phyloP scores from a whole-genome alignment of 2,113 vertebrate species.

The Cephalopterus ornatus region DNA sequence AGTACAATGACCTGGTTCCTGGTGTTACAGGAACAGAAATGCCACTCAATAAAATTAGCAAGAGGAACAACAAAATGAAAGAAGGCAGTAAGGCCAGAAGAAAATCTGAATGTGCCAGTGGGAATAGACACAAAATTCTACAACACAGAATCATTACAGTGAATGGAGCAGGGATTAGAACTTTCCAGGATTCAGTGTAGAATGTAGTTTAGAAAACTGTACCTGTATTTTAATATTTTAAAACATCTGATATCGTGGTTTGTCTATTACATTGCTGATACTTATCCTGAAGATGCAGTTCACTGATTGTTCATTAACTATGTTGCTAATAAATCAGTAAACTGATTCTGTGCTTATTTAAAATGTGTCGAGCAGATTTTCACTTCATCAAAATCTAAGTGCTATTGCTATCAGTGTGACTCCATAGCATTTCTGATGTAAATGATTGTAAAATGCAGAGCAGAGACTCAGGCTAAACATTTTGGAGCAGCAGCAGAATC shows the following conservation, averaged over 20 bases:
- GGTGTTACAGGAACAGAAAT: not conserved
- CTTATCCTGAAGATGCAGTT: not conserved
- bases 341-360: not conserved
- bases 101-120: not conserved
- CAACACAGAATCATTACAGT: not conserved
- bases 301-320: not conserved
- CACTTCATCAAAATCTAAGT: not conserved
- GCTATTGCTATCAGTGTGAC: not conserved
- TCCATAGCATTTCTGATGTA: not conserved
- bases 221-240: not conserved
- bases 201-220: not conserved
- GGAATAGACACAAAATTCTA: not conserved
- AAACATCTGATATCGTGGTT: not conserved
- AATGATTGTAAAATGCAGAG: not conserved
- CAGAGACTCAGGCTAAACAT: not conserved
- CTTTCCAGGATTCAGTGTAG: not conserved
- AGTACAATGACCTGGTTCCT: not conserved
- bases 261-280: not conserved
- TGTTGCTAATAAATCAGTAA: not conserved
- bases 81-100: not conserved
- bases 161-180: not conserved
- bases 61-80: not conserved
- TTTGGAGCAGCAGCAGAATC: not conserved
- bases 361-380: not conserved
- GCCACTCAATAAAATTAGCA: not conserved